These are phyloP conservation scores for Tenualosa thibaudeaui DNA, from an alignment of 2,797 vertebrate genomes.

Conservation along the genomic window DNA sequence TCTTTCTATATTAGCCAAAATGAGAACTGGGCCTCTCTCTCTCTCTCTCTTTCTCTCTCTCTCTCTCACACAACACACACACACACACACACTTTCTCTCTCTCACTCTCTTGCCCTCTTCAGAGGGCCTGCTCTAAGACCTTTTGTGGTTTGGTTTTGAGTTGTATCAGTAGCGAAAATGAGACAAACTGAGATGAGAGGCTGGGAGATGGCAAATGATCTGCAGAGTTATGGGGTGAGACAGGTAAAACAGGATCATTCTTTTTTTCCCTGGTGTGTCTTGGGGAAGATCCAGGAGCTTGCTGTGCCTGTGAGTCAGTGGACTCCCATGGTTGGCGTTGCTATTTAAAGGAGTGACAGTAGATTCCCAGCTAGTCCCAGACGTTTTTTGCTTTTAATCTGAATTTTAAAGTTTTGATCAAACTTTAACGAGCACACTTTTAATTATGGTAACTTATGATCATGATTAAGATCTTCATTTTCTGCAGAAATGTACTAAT, in stretches of 20 bases:
- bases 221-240: neutral
- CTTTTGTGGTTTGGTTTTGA: conserved; percentile 53
- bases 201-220: neutral
- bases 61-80: no score
- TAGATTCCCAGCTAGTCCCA: neutral
- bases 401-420: neutral
- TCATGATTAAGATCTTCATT: neutral
- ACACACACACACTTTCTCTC: no score
- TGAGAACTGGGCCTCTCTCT: conserved; percentile 40
- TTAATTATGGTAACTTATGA: neutral
- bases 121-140: conserved; percentile 26
- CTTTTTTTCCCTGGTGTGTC: neutral
- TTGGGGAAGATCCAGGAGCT: neutral
- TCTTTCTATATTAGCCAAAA: conserved; percentile 41
- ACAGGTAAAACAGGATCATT: neutral
- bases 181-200: conserved; percentile 38
- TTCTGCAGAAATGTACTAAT: neutral
- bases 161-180: conserved; percentile 36
- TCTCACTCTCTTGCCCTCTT: neutral
- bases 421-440: neutral
- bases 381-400: neutral
- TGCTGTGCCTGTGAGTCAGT: neutral
- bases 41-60: conserved; percentile 6
- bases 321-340: neutral
- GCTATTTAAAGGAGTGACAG: neutral